Base-by-base conservation (phyloP, 2,113 vertebrate species). In the Azemiops feae region DNA sequence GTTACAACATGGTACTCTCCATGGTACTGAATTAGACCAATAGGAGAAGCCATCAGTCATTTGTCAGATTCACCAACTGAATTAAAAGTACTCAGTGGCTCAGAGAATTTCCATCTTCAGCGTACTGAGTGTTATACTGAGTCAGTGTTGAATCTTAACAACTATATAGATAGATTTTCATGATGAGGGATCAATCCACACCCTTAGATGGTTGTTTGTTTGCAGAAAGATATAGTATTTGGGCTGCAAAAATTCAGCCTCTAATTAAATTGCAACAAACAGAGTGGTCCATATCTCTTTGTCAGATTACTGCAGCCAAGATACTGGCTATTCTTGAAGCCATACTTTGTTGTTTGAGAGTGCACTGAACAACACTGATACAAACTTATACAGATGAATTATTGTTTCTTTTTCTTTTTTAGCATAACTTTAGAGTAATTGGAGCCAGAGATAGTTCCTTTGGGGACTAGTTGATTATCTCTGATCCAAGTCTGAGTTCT, bases 91-190 rank as follows among this genome's bases (percentile, higher is more conserved):
- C 96, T 97, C 0, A 97, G 96, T 0, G 96, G 96, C 43, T 96
- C 98, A 0, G 97, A 98, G 3, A 96, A 96, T 55, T 98, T 98
- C 94, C 97, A 96, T 0, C 95, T 97, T 89, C 98, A 98, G 95
- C 96, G 94, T 69, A 91, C 94, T 1, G 96, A 96, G 91, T 95
- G 0, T 50, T 97, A 96, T 0, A 81, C 34, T 39, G 34, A 43
- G 16, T 39, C 74, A 81, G 18, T 39, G 74, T 43, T 81, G 34
- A 81, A 18, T 81, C 34, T 22, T 39, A 81, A 20, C 18, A 81
- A 81, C 34, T 34, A 81, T 39, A 81, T 9, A 81, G 34, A 81
- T 81, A 39, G 34, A 39, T 43, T 43, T 81, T 81, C 20, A 22
- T 43, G 5, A 81, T 81, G 74, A 81, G 34, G 7, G 18, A 43